Percentiles rank a stretch among this genome's conserved stretches.
Evolutionary conservation across 1,140 invertebrate genomes (phyloP).

Genomic region (Lasioglossum albipes): DNA sequence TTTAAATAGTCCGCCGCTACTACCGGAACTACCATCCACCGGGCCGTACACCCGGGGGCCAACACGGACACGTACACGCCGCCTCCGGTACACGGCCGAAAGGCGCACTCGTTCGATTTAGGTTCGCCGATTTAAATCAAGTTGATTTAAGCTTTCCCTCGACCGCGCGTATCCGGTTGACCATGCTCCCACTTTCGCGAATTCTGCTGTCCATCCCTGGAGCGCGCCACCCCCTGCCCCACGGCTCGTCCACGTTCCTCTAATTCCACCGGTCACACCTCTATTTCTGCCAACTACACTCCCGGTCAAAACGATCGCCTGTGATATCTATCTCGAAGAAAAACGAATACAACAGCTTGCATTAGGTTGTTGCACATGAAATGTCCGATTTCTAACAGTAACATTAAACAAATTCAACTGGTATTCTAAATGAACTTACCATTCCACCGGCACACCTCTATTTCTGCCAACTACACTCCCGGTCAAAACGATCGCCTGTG

Average conservation of each 20-base stretch:
- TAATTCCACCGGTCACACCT: constrained; percentile 5
- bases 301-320: too few relatives aligned
- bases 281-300: background rate
- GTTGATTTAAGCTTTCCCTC: constrained; percentile 64
- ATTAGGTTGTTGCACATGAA: too few relatives aligned
- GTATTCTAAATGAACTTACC: too few relatives aligned
- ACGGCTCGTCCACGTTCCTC: background rate
- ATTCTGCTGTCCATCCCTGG: background rate
- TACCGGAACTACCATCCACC: constrained; percentile 16
- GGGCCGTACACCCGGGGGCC: too few relatives aligned
- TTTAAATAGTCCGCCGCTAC: constrained; percentile 58
- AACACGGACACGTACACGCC: background rate
- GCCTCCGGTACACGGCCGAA: background rate
- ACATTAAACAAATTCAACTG: too few relatives aligned
- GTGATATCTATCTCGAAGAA: too few relatives aligned
- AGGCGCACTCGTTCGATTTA: constrained; percentile 51
- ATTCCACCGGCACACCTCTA: background rate
- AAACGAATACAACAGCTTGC: too few relatives aligned
- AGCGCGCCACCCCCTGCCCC: background rate
- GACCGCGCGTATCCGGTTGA: constrained; percentile 47
- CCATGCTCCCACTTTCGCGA: constrained; percentile 53
- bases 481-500: too few relatives aligned
- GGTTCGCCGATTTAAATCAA: constrained; percentile 65
- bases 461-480: background rate
- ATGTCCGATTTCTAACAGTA: too few relatives aligned